Evolutionary conservation across 2,113 vertebrate genomes (phyloP).

Genomic region (Harpagus bidentatus): DNA sequence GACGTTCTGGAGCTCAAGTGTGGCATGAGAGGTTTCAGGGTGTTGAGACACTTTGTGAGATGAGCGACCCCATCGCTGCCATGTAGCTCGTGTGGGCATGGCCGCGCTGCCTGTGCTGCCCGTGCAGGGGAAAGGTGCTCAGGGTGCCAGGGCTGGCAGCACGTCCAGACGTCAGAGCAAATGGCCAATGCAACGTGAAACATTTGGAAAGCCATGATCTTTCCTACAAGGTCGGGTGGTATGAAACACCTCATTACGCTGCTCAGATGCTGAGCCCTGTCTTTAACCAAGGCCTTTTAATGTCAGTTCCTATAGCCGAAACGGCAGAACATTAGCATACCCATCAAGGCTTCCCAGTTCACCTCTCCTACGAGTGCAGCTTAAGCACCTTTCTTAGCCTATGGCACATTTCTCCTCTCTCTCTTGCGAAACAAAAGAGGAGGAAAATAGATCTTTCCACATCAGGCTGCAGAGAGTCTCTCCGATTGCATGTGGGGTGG

Average conservation of each 20-base stretch:
- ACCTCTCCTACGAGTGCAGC: background rate
- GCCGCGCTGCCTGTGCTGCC: background rate
- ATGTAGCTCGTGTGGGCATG: fast-evolving
- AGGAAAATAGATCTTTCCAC: background rate
- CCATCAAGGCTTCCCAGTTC: slow-evolving; percentile 23
- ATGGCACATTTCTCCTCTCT: background rate
- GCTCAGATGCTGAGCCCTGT: slow-evolving; percentile 42
- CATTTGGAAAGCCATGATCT: background rate
- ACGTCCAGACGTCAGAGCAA: background rate
- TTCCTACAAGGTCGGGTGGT: slow-evolving; percentile 47
- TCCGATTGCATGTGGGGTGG: background rate
- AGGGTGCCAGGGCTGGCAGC: background rate
- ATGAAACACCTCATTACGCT: slow-evolving; percentile 57
- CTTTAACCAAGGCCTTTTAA: slow-evolving; percentile 56
- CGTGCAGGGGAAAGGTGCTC: background rate
- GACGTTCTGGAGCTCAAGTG: fast-evolving
- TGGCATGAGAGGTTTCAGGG: fast-evolving
- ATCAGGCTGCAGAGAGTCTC: background rate
- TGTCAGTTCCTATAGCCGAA: slow-evolving; percentile 50
- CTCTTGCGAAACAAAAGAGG: background rate
- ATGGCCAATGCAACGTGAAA: background rate
- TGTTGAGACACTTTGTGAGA: fast-evolving
- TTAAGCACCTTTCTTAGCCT: slow-evolving; percentile 9
- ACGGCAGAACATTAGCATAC: slow-evolving; percentile 2
- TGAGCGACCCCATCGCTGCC: fast-evolving